A percentile compares a stretch with the other conserved stretches of the same genome.
These are phyloP conservation scores for Zaprionus nigranus DNA, from an alignment of 1,140 invertebrate genomes.

Conservation along the genomic window DNA sequence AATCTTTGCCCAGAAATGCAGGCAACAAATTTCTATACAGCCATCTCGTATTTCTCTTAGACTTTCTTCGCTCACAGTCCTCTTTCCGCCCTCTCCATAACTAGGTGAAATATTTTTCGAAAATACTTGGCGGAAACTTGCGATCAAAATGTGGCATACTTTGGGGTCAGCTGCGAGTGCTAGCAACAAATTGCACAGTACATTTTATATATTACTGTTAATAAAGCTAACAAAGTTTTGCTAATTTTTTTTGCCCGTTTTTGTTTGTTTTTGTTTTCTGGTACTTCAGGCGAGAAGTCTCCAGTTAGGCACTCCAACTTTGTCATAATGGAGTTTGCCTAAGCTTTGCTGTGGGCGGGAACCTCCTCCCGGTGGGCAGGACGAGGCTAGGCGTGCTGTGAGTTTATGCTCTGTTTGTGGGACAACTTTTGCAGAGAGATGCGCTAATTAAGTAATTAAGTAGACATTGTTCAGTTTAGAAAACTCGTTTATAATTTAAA, in stretches of 20 bases:
- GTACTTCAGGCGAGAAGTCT: neutral
- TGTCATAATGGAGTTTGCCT: conserved; percentile 37
- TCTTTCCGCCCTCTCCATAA: neutral
- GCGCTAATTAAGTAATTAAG: conserved; percentile 14
- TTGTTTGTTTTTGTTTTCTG: conserved; percentile 6
- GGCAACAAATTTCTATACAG: conserved; percentile 28
- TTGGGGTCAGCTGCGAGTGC: conserved; percentile 15
- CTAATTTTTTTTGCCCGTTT: neutral
- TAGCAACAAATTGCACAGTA: conserved; percentile 36
- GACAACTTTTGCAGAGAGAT: conserved; percentile 16
- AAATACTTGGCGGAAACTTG: conserved; percentile 11
- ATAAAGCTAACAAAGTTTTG: conserved; percentile 27
- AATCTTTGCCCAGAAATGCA: conserved; percentile 17
- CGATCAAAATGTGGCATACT: conserved; percentile 33
- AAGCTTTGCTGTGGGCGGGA: conserved; percentile 5
- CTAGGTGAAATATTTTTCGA: conserved; percentile 29
- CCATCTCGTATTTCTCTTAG: neutral
- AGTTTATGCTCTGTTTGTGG: conserved; percentile 28
- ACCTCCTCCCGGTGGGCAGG: neutral
- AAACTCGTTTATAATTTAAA: conserved; percentile 11
- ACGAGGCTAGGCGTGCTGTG: neutral
- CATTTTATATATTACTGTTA: conserved; percentile 31
- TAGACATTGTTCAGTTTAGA: conserved; percentile 10
- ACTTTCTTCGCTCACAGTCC: neutral
- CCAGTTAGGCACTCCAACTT: conserved; percentile 25